These are phyloP conservation scores for Sinosuthora webbiana DNA, from an alignment of 2,113 vertebrate genomes.

Conservation along the genomic window DNA sequence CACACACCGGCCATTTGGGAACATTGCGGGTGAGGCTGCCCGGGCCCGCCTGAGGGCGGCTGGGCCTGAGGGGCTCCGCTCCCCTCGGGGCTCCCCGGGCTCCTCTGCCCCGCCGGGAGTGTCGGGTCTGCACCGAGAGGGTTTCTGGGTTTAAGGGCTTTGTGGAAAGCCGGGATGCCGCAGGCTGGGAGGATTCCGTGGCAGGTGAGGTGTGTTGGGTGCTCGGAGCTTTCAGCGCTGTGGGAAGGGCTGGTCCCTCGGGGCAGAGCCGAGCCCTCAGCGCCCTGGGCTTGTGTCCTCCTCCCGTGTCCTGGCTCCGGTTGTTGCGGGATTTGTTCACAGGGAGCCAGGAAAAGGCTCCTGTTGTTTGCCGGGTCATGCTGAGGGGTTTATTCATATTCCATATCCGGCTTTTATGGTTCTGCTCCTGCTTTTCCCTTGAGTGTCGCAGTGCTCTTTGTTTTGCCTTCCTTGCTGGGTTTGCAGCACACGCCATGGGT, in stretches of 20 bases:
- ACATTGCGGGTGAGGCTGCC: accelerated
- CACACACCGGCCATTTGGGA: accelerated
- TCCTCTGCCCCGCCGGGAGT: accelerated
- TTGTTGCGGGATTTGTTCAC: not conserved
- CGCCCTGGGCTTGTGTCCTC: accelerated
- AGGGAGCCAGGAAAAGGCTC: not conserved
- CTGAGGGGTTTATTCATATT: not conserved
- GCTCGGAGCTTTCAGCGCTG: accelerated
- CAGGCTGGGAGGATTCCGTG: not conserved
- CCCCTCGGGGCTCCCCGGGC: not conserved
- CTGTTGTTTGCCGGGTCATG: not conserved
- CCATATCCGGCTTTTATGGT: not conserved
- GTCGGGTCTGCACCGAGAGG: accelerated
- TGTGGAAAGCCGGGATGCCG: not conserved
- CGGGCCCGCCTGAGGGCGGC: not conserved
- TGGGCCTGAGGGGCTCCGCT: not conserved
- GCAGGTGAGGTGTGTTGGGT: accelerated
- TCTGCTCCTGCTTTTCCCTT: not conserved
- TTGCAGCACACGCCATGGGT: not conserved
- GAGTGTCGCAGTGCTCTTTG: not conserved
- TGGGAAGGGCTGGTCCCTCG: not conserved
- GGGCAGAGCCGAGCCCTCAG: accelerated
- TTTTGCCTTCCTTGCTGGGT: not conserved
- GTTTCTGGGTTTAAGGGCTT: not conserved
- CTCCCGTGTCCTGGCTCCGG: not conserved